Evolutionary conservation across 2,797 vertebrate species (phyloP).

Genomic region (Acipenser ruthenus): DNA sequence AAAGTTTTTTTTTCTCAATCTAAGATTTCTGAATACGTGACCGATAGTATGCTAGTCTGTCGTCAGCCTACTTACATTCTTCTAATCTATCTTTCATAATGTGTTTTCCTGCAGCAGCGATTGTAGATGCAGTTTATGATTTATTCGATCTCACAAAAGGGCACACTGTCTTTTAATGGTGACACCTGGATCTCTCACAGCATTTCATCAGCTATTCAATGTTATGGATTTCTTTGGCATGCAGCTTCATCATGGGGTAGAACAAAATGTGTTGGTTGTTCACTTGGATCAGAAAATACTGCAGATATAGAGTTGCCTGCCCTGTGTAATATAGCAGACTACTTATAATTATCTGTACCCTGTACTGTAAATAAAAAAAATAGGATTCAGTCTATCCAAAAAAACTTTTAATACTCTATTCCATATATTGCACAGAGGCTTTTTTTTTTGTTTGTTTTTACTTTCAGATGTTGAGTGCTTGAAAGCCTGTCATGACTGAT

Average conservation of each 20-base stretch:
- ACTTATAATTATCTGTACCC: no score
- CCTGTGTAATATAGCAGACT: no score
- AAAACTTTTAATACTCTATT: no score
- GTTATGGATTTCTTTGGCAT: not conserved
- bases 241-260: not conserved
- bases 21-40: not conserved
- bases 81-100: not conserved
- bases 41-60: not conserved
- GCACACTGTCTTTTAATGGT: not conserved
- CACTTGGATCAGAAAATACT: not conserved
- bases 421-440: no score
- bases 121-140: not conserved
- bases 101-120: not conserved
- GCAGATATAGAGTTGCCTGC: not conserved
- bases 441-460: no score
- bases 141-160: not conserved
- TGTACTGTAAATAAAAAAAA: no score
- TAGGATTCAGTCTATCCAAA: no score
- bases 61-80: not conserved
- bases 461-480: no score
- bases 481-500: no score
- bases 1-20: not conserved
- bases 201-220: conserved; percentile 1
- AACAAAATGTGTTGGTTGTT: not conserved
- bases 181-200: not conserved